phyloP scores from a whole-genome alignment of 2,113 vertebrate species.

The Leptobrachium leishanense region DNA sequence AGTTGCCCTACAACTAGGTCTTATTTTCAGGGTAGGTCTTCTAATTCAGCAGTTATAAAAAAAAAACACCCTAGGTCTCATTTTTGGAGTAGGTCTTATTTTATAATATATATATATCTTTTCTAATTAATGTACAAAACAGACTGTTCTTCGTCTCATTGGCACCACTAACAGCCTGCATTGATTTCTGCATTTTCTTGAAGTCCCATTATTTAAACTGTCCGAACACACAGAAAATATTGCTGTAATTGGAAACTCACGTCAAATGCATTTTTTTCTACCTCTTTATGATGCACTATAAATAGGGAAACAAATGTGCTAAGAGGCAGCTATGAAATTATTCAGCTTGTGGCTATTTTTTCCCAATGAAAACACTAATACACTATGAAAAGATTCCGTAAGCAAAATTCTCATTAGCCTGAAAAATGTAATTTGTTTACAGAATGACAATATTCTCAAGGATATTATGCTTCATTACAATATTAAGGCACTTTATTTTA shows the following conservation, averaged over 20 bases:
- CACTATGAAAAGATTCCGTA: background rate
- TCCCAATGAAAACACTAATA: background rate
- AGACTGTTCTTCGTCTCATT: too few species aligned
- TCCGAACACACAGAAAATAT: background rate
- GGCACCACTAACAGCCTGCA: conserved; percentile 8
- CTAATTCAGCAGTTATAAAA: too few species aligned
- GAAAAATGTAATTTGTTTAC: background rate
- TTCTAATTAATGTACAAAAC: too few species aligned
- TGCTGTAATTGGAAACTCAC: conserved; percentile 26
- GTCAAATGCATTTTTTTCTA: conserved; percentile 3
- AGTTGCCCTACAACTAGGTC: too few species aligned
- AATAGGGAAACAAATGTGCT: conserved; percentile 7
- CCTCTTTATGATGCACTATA: conserved; percentile 7
- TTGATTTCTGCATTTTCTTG: conserved; percentile 28
- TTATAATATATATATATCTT: too few species aligned
- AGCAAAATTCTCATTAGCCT: background rate
- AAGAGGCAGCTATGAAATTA: background rate
- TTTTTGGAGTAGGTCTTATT: too few species aligned
- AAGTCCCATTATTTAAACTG: conserved; percentile 16
- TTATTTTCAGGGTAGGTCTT: too few species aligned
- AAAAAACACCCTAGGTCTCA: too few species aligned
- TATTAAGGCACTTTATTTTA: background rate
- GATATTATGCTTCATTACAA: background rate
- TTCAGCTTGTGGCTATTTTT: background rate
- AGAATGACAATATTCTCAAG: background rate